Evolutionary conservation across 1,140 invertebrate genomes (phyloP).

Genomic region (Pseudomyrmex dendroicus): DNA sequence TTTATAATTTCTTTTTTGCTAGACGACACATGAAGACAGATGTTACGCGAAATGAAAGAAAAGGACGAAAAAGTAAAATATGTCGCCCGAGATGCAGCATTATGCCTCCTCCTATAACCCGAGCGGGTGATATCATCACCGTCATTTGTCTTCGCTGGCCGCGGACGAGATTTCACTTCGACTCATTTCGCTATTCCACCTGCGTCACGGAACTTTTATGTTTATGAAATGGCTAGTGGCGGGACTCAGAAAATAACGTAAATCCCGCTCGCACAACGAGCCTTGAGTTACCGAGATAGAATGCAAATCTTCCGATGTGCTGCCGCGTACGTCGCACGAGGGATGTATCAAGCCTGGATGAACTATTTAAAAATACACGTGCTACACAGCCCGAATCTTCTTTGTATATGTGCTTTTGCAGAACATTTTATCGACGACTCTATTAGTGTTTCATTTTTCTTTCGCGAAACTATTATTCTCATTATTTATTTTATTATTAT

Average conservation of each 20-base stretch:
- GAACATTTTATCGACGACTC: slow-evolving; percentile 9
- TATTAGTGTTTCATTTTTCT: neutral
- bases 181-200: slow-evolving; percentile 72
- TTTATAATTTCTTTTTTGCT: no score
- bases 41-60: neutral
- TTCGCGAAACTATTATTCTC: neutral
- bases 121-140: slow-evolving; percentile 58
- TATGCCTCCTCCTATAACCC: slow-evolving; percentile 33
- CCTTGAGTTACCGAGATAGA: slow-evolving; percentile 49
- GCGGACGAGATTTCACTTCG: slow-evolving; percentile 69
- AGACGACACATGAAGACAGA: neutral
- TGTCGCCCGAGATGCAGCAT: slow-evolving; percentile 33
- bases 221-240: slow-evolving; percentile 74
- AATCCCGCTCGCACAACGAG: slow-evolving; percentile 67
- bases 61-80: slow-evolving; percentile 9
- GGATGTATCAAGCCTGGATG: neutral
- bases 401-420: neutral
- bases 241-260: slow-evolving; percentile 71
- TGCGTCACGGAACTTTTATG: slow-evolving; percentile 75
- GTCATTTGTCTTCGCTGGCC: slow-evolving; percentile 63
- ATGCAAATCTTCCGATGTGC: slow-evolving; percentile 71
- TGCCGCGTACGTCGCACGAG: neutral
- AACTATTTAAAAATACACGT: slow-evolving; percentile 25
- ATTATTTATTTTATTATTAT: neutral
- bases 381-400: neutral